Base-by-base conservation (phyloP, 2,888 invertebrate species). In the Acrocyrtus sp. region DNA sequence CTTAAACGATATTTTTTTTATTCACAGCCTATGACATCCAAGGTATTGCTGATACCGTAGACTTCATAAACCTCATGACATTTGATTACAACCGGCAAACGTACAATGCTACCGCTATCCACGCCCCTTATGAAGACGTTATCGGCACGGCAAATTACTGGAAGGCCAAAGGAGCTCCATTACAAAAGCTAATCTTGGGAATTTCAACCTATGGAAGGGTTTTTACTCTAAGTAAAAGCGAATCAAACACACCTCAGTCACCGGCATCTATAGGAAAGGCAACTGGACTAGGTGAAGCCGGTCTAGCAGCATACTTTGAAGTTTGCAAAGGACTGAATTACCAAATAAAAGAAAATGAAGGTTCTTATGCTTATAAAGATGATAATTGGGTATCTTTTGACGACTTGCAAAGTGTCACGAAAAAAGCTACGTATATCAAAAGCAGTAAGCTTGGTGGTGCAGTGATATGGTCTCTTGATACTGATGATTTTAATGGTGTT, bases 301-400 rank as follows among this genome's bases (percentile, higher is more conserved):
- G 95, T 22, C 94, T 95, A 84, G 85, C 95, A 61, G 90, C 95
- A 0, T 95, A 94, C 82, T 94, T 95, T 83, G 95, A 95, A 87
- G 91, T 91, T 83, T 74, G 76, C 29, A 61, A 82, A 82, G 51
- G 83, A 81, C 12, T 82, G 82, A 75, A 81, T 83, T 67, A 73
- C 34, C 60, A 67, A 26, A 45, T 39, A 21, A 62, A 47, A n/a
- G 81, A 83, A 22, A 80, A 82, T 34, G 78, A 84, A 65, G 84
- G 83, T 4, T 83, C 84, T 15, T 84, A 83, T 66, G 79, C 83
- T 4, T 83, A 83, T 56, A 80, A 83, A 57, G 83, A 82, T 10
- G 82, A 83, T 69, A 84, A 85, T 67, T 85, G 84, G 84, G 83
- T 84, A 76, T 83, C 83, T 22, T 85, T 83, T 53, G 85, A 85